Evolutionary conservation across 2,797 vertebrate genomes (phyloP), one percentile per base, ranked within the genome.

Genomic region (Cynopterus sphinx): DNA sequence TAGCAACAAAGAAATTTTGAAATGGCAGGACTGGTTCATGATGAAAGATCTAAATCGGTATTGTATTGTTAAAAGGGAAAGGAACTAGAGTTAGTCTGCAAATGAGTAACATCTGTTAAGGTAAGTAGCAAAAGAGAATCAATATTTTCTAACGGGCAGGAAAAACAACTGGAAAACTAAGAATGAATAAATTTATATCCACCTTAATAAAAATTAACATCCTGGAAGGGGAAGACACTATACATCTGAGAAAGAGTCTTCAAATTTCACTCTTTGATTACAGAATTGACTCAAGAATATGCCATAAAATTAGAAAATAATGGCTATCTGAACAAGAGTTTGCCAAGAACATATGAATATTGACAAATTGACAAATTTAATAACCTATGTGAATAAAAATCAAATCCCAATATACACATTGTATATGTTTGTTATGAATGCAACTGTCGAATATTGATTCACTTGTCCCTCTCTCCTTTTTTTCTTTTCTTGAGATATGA

Each of bases 181-280:
- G 11, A 70, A 82, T 63, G 6, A 57, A 85, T 59, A 39, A 17
- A 74, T 84, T 28, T 49, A 49, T 31, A 67, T 1, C 9, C 53
- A 59, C 13, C 57, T 67, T 86, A 91, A 17, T 90, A 81, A 90
- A n/a, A 87, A 91, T 75, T 78, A 67, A 94, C 81, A 83, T 43
- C 46, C 41, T 87, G 26, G 21, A 17, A 6, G 5, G 7, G 15
- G 3, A n/a, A 85, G 4, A 75, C 10, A 82, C 21, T 33, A 0
- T 46, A 10, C 59, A 2, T 86, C 43, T 75, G n/a, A 24, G 77
- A 65, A 59, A 82, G 16, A 51, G 9, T 77, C 61, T 74, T 94
- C 26, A 68, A 16, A n/a, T 77, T 81, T 67, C 31, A 88, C 33
- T 19, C 51, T 86, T 53, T 74, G 53, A 87, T 63, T 43, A 55